Evolutionary conservation across 2,888 invertebrate species (phyloP).

Genomic region (Diaphora mendica): DNA sequence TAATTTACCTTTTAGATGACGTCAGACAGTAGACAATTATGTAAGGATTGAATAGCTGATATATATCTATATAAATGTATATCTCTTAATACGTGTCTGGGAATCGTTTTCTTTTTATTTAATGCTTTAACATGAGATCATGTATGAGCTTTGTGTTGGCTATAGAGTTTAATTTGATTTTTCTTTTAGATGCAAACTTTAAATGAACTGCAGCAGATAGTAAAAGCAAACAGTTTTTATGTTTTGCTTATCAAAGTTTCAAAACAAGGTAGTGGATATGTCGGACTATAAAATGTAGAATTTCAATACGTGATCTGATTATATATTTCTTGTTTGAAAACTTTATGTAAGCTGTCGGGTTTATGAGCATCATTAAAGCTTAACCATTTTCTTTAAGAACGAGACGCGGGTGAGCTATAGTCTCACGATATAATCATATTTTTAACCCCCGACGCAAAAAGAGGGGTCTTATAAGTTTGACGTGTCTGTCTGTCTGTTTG

Average conservation of each 20-base stretch:
- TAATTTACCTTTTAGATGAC: not conserved
- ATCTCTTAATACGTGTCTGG: not conserved
- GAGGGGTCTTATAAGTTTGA: no score
- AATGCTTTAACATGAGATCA: not conserved
- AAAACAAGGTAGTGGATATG: not conserved
- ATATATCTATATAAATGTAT: not conserved
- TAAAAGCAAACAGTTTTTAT: slow-evolving; percentile 14
- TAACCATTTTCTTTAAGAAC: not conserved
- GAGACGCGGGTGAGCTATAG: not conserved
- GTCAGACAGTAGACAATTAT: no score
- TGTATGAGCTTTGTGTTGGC: no score
- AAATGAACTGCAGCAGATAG: not conserved
- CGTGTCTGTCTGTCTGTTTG: no score
- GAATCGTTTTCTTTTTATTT: not conserved
- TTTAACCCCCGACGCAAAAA: no score
- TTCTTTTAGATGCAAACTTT: not conserved
- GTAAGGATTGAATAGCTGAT: no score
- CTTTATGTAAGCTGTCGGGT: not conserved
- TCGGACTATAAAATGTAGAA: not conserved
- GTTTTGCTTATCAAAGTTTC: slow-evolving; percentile 16
- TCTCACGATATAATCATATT: not conserved
- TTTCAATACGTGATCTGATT: slow-evolving; percentile 6
- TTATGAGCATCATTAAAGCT: not conserved
- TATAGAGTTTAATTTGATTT: not conserved
- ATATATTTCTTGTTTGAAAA: not conserved